phyloP scores from a whole-genome alignment of 1,140 invertebrate genomes.

The Phocides pigmalion region DNA sequence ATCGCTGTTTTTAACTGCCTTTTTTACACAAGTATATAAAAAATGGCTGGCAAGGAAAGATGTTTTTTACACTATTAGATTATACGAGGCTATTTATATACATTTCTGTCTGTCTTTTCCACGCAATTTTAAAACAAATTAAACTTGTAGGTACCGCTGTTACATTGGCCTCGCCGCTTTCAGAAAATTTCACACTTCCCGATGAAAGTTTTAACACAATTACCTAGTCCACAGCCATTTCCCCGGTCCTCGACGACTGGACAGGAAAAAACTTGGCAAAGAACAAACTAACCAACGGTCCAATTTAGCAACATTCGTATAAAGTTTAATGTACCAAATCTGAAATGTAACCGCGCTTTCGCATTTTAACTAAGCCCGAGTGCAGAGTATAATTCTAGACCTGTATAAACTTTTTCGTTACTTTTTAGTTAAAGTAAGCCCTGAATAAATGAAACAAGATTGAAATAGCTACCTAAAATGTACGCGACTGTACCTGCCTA shows the following conservation, averaged over 20 bases:
- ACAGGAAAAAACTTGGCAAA: slow-evolving; percentile 79
- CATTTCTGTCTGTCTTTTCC: slow-evolving; percentile 31
- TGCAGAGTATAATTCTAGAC: slow-evolving; percentile 41
- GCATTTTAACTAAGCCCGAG: slow-evolving; percentile 59
- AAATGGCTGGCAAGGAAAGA: background rate
- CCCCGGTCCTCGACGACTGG: slow-evolving; percentile 61
- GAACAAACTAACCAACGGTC: slow-evolving; percentile 78
- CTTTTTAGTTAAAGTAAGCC: slow-evolving; percentile 26
- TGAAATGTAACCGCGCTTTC: slow-evolving; percentile 65
- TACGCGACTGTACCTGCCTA: background rate
- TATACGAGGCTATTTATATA: slow-evolving; percentile 14
- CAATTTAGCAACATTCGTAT: slow-evolving; percentile 78
- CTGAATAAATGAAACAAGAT: slow-evolving; percentile 4
- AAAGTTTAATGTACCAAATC: slow-evolving; percentile 80
- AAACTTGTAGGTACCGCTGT: slow-evolving; percentile 67
- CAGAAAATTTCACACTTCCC: slow-evolving; percentile 76
- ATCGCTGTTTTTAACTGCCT: no score
- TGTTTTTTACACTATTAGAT: background rate
- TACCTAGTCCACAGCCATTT: slow-evolving; percentile 72
- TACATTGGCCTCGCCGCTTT: slow-evolving; percentile 60
- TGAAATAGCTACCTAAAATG: background rate
- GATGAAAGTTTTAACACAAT: slow-evolving; percentile 82
- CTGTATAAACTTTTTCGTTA: slow-evolving; percentile 42
- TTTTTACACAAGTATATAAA: no score
- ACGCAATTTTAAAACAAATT: slow-evolving; percentile 69